Conservation (phyloP, 2,888 invertebrate species). For the Byasa hedistus region DNA sequence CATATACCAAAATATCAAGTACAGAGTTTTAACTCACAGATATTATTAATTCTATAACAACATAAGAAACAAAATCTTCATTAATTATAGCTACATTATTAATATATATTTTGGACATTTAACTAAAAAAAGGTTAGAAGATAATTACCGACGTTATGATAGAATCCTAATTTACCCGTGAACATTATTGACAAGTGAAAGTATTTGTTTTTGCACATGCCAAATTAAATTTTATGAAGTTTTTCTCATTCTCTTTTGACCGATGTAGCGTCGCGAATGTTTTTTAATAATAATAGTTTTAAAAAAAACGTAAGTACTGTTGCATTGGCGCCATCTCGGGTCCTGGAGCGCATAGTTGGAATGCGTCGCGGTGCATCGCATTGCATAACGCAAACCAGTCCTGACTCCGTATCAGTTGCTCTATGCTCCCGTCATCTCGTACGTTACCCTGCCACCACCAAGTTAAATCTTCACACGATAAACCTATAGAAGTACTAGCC, state of each 20-base stretch:
- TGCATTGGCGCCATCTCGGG: slow-evolving; percentile 32
- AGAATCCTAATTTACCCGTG: no score
- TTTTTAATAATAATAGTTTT: slow-evolving; percentile 1
- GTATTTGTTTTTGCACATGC: background rate
- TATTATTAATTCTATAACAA: background rate
- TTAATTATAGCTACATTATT: no score
- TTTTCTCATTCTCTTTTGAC: background rate
- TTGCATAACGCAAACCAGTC: slow-evolving; percentile 71
- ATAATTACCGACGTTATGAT: no score
- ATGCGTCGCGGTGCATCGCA: slow-evolving; percentile 43
- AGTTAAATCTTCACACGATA: background rate
- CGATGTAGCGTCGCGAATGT: background rate
- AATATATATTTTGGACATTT: no score
- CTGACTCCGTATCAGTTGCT: slow-evolving; percentile 34
- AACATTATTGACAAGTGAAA: background rate
- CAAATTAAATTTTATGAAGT: background rate
- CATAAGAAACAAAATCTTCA: no score
- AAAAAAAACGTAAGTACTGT: slow-evolving; percentile 5
- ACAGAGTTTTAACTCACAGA: background rate
- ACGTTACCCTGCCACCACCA: slow-evolving; percentile 35
- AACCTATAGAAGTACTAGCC: background rate
- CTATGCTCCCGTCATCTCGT: slow-evolving; percentile 36
- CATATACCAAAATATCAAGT: background rate
- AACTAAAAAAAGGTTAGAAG: no score
- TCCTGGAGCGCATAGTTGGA: slow-evolving; percentile 33